phyloP scores from a whole-genome alignment of 1,140 invertebrate genomes.

The Cardiocondyla obscurior region DNA sequence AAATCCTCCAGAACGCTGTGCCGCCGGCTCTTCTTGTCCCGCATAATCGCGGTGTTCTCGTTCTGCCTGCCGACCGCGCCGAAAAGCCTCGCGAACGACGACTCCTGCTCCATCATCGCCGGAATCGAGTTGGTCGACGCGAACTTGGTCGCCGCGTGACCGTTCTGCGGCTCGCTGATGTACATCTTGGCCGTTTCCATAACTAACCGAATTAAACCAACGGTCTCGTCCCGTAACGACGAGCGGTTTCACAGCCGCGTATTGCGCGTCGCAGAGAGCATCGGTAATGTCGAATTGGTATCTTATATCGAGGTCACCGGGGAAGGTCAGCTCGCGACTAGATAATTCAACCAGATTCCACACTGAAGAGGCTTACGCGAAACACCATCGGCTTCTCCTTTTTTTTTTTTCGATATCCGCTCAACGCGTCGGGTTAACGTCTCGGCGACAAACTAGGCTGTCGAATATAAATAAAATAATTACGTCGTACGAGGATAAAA shows the following conservation, averaged over 20 bases:
- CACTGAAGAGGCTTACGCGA: neutral
- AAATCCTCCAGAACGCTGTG: conserved; percentile 81
- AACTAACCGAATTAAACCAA: conserved; percentile 58
- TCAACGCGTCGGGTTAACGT: conserved; percentile 8
- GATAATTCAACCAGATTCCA: conserved; percentile 27
- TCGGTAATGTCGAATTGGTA: neutral
- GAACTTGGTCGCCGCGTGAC: conserved; percentile 73
- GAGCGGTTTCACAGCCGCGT: neutral
- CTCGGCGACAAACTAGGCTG: neutral
- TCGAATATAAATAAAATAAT: too few relatives aligned
- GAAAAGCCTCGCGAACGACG: conserved; percentile 52
- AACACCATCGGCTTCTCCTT: neutral
- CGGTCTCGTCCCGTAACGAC: conserved; percentile 5
- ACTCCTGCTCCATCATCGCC: conserved; percentile 74
- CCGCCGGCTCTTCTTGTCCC: conserved; percentile 66
- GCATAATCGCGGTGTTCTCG: conserved; percentile 47
- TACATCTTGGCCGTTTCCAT: conserved; percentile 80
- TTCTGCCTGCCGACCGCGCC: conserved; percentile 1
- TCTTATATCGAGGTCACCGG: conserved; percentile 15
- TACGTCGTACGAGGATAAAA: neutral
- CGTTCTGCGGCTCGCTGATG: conserved; percentile 72
- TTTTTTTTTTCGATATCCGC: neutral
- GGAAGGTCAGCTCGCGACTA: conserved; percentile 8
- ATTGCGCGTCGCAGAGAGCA: conserved; percentile 3
- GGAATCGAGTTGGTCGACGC: conserved; percentile 83